phyloP scores from a whole-genome alignment of 2,797 vertebrate genomes.

The Acanthurus leucopareius region DNA sequence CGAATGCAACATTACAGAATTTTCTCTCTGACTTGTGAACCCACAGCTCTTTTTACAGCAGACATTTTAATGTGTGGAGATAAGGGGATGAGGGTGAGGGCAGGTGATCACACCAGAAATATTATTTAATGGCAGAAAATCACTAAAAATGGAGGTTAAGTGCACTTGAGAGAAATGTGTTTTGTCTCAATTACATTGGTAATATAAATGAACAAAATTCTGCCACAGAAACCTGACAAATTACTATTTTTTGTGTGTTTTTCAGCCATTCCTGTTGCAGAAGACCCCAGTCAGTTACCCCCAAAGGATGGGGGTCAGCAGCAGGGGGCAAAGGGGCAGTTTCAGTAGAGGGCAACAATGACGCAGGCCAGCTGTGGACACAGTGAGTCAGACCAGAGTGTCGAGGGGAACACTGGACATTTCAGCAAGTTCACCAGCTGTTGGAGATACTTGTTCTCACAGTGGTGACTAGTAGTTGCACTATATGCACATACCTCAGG shows the following conservation, averaged over 20 bases:
- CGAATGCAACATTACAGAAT: not conserved
- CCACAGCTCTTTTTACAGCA: not conserved
- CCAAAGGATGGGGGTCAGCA: slow-evolving; percentile 82
- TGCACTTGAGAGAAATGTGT: not conserved
- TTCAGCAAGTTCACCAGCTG: slow-evolving; percentile 31
- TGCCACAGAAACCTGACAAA: not conserved
- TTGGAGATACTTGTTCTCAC: slow-evolving; percentile 1
- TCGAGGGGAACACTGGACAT: not conserved
- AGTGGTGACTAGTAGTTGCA: slow-evolving; percentile 55
- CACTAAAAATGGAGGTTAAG: not conserved
- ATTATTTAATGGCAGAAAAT: not conserved
- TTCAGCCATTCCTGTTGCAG: slow-evolving; percentile 86
- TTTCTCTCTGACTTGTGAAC: not conserved
- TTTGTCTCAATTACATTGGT: not conserved
- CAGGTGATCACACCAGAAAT: not conserved
- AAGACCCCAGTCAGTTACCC: slow-evolving; percentile 89
- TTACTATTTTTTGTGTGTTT: slow-evolving; percentile 15
- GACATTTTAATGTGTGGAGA: not conserved
- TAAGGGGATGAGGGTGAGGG: not conserved
- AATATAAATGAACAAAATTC: not conserved
- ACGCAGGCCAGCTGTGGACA: slow-evolving; percentile 31
- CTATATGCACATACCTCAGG: slow-evolving; percentile 73
- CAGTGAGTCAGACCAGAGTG: slow-evolving; percentile 44
- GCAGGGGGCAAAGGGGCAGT: slow-evolving; percentile 77
- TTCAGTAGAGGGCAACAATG: slow-evolving; percentile 73